Percentiles rank a stretch among this genome's conserved stretches.
These are phyloP conservation scores for Bombus pascuorum DNA, from an alignment of 1,140 invertebrate species.

Conservation along the genomic window DNA sequence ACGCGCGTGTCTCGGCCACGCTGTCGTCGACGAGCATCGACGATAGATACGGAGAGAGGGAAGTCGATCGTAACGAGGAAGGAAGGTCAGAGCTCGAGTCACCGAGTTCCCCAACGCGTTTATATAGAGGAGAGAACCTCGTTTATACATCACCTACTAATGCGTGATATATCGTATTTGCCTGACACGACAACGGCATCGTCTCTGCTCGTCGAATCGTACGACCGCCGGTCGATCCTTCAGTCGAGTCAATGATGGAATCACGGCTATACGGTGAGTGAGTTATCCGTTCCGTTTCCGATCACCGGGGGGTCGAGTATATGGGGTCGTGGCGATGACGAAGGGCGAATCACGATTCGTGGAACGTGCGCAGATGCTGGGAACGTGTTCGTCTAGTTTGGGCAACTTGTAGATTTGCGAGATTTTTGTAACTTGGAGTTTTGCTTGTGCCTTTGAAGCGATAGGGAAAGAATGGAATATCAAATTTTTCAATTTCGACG, in stretches of 20 bases:
- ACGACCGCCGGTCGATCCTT: neutral
- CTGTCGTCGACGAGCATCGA: neutral
- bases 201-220: neutral
- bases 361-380: neutral
- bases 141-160: conserved; percentile 55
- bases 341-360: neutral
- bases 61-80: neutral
- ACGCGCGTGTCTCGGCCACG: neutral
- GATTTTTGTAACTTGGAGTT: neutral
- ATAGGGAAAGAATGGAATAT: neutral
- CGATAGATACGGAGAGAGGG: conserved; percentile 7
- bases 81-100: conserved; percentile 70
- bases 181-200: neutral
- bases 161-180: conserved; percentile 23
- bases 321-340: rapidly evolving
- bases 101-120: conserved; percentile 60
- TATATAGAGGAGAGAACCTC: conserved; percentile 68
- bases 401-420: neutral
- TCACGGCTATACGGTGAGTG: neutral
- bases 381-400: neutral
- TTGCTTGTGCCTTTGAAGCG: neutral
- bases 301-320: neutral
- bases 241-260: neutral
- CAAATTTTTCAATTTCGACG: rapidly evolving
- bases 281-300: neutral